These are phyloP conservation scores for Agrilus mali DNA, from an alignment of 2,888 invertebrate species.

Conservation along the genomic window DNA sequence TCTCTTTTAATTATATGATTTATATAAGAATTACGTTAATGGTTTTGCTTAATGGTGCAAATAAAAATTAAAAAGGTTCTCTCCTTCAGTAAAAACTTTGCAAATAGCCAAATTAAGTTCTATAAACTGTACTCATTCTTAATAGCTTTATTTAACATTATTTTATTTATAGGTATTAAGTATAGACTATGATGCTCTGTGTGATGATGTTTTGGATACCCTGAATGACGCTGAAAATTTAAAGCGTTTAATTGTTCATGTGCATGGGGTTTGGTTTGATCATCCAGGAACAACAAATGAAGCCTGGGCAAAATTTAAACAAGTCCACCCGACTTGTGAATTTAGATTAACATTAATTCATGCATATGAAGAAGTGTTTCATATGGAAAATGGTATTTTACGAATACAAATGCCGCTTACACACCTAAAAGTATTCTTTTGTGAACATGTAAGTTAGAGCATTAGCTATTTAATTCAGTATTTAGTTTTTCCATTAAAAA, in stretches of 20 bases:
- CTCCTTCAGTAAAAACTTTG: too few species aligned
- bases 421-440: constrained; percentile 61
- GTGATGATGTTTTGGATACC: constrained; percentile 34
- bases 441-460: constrained; percentile 41
- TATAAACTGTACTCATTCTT: too few species aligned
- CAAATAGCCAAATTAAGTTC: too few species aligned
- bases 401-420: constrained; percentile 58
- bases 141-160: too few species aligned
- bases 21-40: too few species aligned
- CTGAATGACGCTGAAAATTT: constrained; percentile 30
- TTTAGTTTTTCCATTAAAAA: not conserved
- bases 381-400: constrained; percentile 48
- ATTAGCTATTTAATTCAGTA: not conserved
- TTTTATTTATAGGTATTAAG: constrained; percentile 38
- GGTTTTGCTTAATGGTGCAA: too few species aligned
- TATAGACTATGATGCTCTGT: constrained; percentile 43
- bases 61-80: too few species aligned
- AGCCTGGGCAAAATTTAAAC: constrained; percentile 48
- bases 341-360: constrained; percentile 52
- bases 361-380: constrained; percentile 52
- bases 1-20: too few species aligned
- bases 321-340: constrained; percentile 42
- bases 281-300: constrained; percentile 50
- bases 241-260: constrained; percentile 51
- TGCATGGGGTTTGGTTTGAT: constrained; percentile 52